These are phyloP conservation scores for Hypothenemus hampei DNA, from an alignment of 1,140 invertebrate species.

Conservation along the genomic window DNA sequence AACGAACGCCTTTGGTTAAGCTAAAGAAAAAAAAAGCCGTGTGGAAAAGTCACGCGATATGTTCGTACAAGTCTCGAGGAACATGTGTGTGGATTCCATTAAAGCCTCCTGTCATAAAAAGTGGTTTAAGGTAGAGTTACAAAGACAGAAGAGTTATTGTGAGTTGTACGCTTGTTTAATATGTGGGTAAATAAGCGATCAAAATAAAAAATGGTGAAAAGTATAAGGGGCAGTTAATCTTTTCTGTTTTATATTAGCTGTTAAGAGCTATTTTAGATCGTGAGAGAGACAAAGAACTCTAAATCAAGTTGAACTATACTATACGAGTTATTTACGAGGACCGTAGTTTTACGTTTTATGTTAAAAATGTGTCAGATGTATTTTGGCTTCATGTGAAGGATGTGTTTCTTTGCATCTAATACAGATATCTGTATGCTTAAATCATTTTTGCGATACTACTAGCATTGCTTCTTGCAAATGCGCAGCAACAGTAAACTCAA, in stretches of 20 bases:
- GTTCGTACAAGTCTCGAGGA: conserved; percentile 14
- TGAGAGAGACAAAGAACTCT: conserved; percentile 8
- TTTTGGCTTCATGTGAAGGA: neutral
- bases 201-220: conserved; percentile 19
- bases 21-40: too few relatives aligned
- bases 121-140: conserved; percentile 23
- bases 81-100: conserved; percentile 25
- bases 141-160: conserved; percentile 20
- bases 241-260: conserved; percentile 20
- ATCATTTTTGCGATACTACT: neutral
- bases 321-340: conserved; percentile 3
- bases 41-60: conserved; percentile 6
- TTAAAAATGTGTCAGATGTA: neutral
- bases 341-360: neutral
- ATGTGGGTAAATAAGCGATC: conserved; percentile 20
- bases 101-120: conserved; percentile 24
- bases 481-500: too few relatives aligned
- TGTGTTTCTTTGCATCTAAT: neutral
- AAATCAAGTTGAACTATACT: conserved; percentile 8
- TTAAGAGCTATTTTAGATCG: conserved; percentile 9
- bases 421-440: too few relatives aligned
- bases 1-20: too few relatives aligned
- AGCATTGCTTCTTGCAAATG: conserved; percentile 8
- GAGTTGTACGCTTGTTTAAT: conserved; percentile 11
- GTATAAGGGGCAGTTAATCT: conserved; percentile 17